Evolutionary conservation across 2,113 vertebrate genomes (phyloP).

Genomic region (Hydrochoerus hydrochaeris): DNA sequence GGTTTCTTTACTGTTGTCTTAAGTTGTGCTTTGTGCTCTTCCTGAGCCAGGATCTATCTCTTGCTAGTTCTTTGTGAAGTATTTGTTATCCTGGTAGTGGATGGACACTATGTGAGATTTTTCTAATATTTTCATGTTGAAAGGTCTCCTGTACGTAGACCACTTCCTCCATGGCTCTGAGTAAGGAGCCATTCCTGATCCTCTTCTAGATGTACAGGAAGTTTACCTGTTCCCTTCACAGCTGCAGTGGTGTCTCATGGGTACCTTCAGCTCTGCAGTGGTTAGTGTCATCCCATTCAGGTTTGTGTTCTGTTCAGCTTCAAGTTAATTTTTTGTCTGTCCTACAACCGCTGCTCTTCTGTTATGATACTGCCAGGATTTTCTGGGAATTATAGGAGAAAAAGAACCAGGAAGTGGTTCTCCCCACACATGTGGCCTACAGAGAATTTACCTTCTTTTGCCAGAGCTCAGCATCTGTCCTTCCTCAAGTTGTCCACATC

Average conservation of each 20-base stretch:
- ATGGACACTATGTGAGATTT: neutral
- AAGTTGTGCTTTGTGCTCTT: neutral
- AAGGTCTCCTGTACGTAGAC: neutral
- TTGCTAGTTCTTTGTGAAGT: neutral
- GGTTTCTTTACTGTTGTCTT: neutral
- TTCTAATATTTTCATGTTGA: neutral
- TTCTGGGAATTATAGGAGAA: neutral
- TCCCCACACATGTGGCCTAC: neutral
- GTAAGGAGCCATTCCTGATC: neutral
- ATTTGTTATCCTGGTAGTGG: neutral
- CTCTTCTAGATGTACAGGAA: neutral
- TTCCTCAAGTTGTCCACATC: neutral
- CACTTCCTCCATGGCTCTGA: neutral
- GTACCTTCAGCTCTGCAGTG: accelerated
- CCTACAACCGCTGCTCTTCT: neutral
- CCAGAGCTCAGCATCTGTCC: too few species aligned
- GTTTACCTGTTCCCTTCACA: neutral
- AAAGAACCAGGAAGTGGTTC: neutral
- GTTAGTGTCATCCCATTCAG: neutral
- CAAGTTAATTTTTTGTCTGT: neutral
- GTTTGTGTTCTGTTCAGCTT: neutral
- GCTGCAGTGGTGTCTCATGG: neutral
- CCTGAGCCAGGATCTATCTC: neutral
- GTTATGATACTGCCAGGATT: neutral
- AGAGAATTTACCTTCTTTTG: neutral